Evolutionary conservation across 2,888 invertebrate species (phyloP), one percentile per base, ranked within the genome.

Genomic region (Iphiclides podalirius): DNA sequence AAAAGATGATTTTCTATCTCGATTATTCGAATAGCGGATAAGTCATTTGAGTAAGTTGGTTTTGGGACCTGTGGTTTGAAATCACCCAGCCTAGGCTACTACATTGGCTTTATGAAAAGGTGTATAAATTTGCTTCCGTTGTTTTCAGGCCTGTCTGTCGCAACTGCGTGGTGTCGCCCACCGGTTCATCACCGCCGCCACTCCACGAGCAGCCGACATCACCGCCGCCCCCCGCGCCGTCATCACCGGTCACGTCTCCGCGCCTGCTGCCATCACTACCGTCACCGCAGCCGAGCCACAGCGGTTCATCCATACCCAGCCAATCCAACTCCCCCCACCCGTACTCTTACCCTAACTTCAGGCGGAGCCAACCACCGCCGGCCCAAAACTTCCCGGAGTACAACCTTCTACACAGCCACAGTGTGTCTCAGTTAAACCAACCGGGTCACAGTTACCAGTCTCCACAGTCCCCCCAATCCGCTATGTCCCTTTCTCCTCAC

Each of bases 81-180:
- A n/a, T n/a, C n/a, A n/a, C n/a, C n/a, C n/a, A n/a, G n/a, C n/a
- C n/a, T n/a, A n/a, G n/a, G n/a, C n/a, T n/a, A n/a, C n/a, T n/a
- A n/a, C n/a, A n/a, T n/a, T n/a, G n/a, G n/a, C n/a, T n/a, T n/a
- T n/a, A n/a, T n/a, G n/a, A n/a, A n/a, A n/a, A n/a, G n/a, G n/a
- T n/a, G n/a, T n/a, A n/a, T n/a, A n/a, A n/a, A n/a, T n/a, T n/a
- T n/a, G n/a, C n/a, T n/a, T n/a, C n/a, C n/a, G n/a, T n/a, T n/a
- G n/a, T 72, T 81, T 76, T 63, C 92, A 95, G 95, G 74, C 94
- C 95, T 64, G 94, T 95, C 72, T 95, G 95, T 88, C 91, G 94
- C 54, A 94, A 94, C 89, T 95, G 95, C 90, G 94, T 94, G 79
- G 87, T 90, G 23, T 87, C 90, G 36, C 90, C 86, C 47, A 89